Evolutionary conservation across 2,797 vertebrate genomes (phyloP).

Genomic region (Hybognathus amarus): DNA sequence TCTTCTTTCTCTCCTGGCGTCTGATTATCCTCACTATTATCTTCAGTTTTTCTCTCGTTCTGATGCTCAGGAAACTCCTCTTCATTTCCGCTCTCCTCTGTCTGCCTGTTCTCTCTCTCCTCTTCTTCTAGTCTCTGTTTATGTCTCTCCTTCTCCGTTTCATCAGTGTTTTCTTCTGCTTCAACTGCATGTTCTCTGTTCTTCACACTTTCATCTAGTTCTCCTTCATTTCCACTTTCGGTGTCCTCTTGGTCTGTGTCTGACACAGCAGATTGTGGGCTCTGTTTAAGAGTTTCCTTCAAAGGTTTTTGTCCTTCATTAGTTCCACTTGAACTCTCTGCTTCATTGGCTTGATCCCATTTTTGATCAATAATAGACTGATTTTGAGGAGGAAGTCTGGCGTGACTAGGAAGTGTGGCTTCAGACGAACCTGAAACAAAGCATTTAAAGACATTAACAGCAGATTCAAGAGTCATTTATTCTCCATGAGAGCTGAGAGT

Average conservation of each 20-base stretch:
- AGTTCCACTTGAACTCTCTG: not conserved
- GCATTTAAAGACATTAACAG: not conserved
- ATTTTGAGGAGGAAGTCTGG: not conserved
- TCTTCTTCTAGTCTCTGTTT: not conserved
- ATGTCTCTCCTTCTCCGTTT: not conserved
- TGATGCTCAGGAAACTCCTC: not conserved
- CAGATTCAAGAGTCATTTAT: not conserved
- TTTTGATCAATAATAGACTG: not conserved
- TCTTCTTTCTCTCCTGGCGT: not conserved
- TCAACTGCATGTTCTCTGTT: not conserved
- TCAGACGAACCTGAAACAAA: constrained; percentile 15
- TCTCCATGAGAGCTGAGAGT: not conserved
- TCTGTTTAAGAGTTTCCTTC: not conserved
- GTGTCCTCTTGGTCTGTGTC: not conserved
- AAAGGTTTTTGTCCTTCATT: not conserved
- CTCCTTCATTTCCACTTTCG: not conserved
- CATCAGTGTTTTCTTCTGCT: not conserved
- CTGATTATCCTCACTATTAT: not conserved
- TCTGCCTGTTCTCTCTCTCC: not conserved
- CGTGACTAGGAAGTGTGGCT: not conserved
- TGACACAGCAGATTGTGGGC: not conserved
- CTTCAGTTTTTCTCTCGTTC: not conserved
- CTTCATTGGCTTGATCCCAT: not conserved
- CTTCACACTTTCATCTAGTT: not conserved
- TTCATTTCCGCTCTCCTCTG: not conserved